These are phyloP conservation scores for Tineola bisselliella DNA, from an alignment of 2,888 invertebrate species.

Conservation along the genomic window DNA sequence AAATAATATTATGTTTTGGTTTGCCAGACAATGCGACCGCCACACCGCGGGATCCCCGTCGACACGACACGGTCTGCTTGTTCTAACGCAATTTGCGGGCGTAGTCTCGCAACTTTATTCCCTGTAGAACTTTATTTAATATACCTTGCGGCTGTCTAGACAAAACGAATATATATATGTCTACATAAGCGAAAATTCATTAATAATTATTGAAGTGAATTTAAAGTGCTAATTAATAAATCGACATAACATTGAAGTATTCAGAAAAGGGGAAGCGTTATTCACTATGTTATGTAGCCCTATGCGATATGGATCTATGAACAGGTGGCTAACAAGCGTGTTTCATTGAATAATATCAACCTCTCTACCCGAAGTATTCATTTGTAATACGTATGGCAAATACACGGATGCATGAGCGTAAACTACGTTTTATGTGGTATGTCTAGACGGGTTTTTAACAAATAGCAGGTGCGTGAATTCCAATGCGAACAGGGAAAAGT, in stretches of 20 bases:
- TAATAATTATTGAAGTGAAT: too few species aligned
- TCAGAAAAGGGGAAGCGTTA: background rate
- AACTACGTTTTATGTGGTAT: conserved; percentile 26
- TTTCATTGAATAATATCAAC: background rate
- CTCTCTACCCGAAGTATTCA: conserved; percentile 20
- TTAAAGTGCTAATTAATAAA: too few species aligned
- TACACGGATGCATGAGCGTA: conserved; percentile 24
- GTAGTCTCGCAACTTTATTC: conserved; percentile 6
- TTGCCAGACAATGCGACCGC: background rate
- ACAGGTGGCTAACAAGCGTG: background rate
- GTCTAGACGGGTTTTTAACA: conserved; percentile 56
- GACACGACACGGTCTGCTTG: conserved; percentile 38
- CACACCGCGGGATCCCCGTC: background rate
- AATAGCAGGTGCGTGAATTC: conserved; percentile 35
- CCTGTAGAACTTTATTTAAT: background rate
- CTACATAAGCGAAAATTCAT: background rate
- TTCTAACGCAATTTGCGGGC: conserved; percentile 52
- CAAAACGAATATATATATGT: background rate
- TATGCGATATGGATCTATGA: background rate
- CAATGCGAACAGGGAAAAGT: conserved; percentile 16
- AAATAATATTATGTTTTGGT: background rate
- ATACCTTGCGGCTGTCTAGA: conserved; percentile 9
- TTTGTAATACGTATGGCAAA: conserved; percentile 17
- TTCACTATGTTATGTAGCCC: background rate
- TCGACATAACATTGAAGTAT: too few species aligned